Conservation (phyloP, 2,888 invertebrate species). For the Stegophylla sp. region DNA sequence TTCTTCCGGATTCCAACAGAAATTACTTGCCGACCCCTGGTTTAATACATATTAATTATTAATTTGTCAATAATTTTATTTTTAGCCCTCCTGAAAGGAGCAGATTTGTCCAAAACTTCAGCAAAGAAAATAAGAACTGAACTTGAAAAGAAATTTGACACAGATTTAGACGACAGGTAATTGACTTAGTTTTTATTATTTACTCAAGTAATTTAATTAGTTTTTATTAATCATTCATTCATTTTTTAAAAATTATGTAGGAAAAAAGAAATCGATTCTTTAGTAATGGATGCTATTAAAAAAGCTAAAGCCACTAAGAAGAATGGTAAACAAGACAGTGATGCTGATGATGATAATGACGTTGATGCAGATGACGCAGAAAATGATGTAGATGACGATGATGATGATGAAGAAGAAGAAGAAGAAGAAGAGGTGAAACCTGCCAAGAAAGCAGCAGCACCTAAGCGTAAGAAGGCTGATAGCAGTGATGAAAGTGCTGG, state of each 20-base stretch:
- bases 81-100: conserved; percentile 83
- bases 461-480: conserved; percentile 58
- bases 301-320: conserved; percentile 65
- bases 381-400: conserved; percentile 65
- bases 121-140: conserved; percentile 88
- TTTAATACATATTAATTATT: too few relatives aligned
- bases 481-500: conserved; percentile 57
- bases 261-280: conserved; percentile 84
- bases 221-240: background rate
- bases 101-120: conserved; percentile 82
- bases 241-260: conserved; percentile 65
- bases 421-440: conserved; percentile 68
- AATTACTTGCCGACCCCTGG: too few relatives aligned
- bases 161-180: conserved; percentile 75
- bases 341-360: conserved; percentile 67
- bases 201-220: too few relatives aligned
- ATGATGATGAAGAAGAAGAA: conserved; percentile 67
- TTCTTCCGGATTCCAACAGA: too few relatives aligned
- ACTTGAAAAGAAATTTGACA: conserved; percentile 80
- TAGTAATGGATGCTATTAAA: conserved; percentile 80
- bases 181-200: too few relatives aligned
- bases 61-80: conserved; percentile 20
- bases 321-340: conserved; percentile 66
- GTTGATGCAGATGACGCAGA: too few relatives aligned
- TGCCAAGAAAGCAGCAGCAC: conserved; percentile 66